phyloP scores from a whole-genome alignment of 2,113 vertebrate species.

The Choloepus hoffmanni region DNA sequence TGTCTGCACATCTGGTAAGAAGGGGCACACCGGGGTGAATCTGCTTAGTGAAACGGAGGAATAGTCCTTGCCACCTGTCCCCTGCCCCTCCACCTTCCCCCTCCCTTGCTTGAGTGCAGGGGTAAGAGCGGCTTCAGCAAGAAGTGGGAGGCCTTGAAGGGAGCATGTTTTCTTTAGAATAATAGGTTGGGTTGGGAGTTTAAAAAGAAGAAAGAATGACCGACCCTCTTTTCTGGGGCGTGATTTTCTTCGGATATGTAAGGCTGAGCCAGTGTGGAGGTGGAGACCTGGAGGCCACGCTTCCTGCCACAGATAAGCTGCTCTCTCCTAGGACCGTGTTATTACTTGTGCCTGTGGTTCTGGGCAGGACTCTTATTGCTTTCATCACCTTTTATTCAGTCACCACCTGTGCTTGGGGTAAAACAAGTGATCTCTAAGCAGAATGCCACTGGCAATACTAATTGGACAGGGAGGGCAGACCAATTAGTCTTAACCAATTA shows the following conservation, averaged over 20 bases:
- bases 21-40: background rate
- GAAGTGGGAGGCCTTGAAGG: background rate
- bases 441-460: background rate
- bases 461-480: background rate
- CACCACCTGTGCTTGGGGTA: conserved; percentile 28
- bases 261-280: background rate
- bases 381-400: conserved; percentile 24
- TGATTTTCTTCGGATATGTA: background rate
- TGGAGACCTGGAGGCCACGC: background rate
- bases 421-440: conserved; percentile 59
- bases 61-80: background rate
- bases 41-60: background rate
- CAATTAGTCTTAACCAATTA: too few relatives aligned
- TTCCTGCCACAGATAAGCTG: conserved; percentile 35
- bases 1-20: conserved; percentile 97
- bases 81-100: background rate
- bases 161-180: background rate
- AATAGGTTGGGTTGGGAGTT: background rate
- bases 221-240: background rate
- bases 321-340: background rate
- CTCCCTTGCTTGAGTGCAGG: rapidly evolving
- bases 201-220: background rate
- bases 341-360: conserved; percentile 62
- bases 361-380: conserved; percentile 46
- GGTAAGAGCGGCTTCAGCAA: background rate